phyloP scores from a whole-genome alignment of 2,113 vertebrate genomes.

The Trichechus manatus region DNA sequence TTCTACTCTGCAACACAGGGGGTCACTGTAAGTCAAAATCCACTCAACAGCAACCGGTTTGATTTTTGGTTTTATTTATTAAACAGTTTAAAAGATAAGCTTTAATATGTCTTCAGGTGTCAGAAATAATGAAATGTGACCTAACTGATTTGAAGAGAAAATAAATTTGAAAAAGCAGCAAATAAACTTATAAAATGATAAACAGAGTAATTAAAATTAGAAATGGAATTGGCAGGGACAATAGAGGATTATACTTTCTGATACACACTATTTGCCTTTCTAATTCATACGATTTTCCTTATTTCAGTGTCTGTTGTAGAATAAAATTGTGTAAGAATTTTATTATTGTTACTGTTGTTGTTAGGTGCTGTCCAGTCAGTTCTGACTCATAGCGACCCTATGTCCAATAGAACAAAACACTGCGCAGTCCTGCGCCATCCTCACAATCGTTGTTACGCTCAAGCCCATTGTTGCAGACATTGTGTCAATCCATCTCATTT shows the following conservation, averaged over 20 bases:
- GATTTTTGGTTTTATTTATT: background rate
- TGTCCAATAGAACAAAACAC: no score
- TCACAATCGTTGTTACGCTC: no score
- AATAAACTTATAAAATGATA: background rate
- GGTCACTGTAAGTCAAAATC: no score
- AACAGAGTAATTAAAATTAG: background rate
- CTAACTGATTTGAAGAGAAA: background rate
- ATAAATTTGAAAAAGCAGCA: background rate
- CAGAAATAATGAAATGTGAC: background rate
- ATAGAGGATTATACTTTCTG: background rate
- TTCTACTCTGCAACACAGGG: background rate
- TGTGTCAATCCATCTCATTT: no score
- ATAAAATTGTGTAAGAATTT: background rate
- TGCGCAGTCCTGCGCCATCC: no score
- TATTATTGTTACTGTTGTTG: no score
- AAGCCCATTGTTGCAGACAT: no score
- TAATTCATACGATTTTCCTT: no score
- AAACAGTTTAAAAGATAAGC: background rate
- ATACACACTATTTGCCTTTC: background rate
- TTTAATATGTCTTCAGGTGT: background rate
- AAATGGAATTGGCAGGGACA: background rate
- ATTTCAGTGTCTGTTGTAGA: background rate
- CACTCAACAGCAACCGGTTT: no score
- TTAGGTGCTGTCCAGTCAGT: no score
- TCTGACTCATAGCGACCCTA: no score